These are phyloP conservation scores for Amiota minor DNA, from an alignment of 2,888 invertebrate genomes.

Conservation along the genomic window DNA sequence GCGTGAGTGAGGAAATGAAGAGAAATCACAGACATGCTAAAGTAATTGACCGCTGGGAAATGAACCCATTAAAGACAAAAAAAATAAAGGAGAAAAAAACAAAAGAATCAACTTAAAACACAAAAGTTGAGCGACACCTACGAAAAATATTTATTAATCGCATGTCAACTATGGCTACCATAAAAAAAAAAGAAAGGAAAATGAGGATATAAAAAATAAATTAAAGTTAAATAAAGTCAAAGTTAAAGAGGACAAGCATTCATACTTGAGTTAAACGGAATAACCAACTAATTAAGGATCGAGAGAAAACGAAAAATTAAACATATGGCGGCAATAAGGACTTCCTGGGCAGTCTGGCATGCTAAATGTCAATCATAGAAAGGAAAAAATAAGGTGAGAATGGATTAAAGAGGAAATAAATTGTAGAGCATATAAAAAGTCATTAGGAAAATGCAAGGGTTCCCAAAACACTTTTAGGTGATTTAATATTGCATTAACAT, in stretches of 20 bases:
- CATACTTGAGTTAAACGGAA: conserved; percentile 60
- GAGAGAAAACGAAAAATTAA: conserved; percentile 26
- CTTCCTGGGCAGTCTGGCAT: neutral
- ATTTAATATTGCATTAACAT: too few relatives aligned
- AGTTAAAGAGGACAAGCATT: conserved; percentile 50
- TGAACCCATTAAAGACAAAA: conserved; percentile 60
- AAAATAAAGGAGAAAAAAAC: too few relatives aligned
- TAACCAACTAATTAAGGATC: conserved; percentile 59
- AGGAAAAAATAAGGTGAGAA: conserved; percentile 7
- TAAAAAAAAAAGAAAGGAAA: conserved; percentile 23
- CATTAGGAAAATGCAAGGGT: too few relatives aligned
- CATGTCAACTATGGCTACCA: conserved; percentile 53
- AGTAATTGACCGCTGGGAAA: conserved; percentile 71
- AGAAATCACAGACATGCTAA: conserved; percentile 66
- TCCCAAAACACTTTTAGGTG: too few relatives aligned
- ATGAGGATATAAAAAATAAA: neutral
- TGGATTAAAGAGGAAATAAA: too few relatives aligned
- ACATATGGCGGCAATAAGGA: conserved; percentile 21
- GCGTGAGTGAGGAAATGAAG: neutral
- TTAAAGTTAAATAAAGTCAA: neutral
- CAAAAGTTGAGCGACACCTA: conserved; percentile 52
- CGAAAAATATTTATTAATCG: conserved; percentile 66
- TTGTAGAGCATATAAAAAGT: too few relatives aligned
- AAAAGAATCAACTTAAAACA: conserved; percentile 56
- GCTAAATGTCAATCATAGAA: neutral